Conservation (phyloP, 2,113 vertebrate species). For the Oncorhynchus kisutch region DNA sequence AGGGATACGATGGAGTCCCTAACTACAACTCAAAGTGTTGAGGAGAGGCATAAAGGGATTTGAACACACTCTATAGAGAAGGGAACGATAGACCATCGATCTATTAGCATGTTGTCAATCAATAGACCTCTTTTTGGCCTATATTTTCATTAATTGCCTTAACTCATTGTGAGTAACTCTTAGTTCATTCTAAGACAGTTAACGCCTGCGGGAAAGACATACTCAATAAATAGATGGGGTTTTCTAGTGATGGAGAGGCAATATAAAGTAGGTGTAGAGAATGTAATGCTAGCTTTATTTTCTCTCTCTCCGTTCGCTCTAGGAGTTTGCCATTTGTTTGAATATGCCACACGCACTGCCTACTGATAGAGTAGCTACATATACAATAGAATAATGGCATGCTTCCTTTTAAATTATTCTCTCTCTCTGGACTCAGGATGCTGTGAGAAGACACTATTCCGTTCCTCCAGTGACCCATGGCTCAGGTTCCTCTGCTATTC, state of each 20-base stretch:
- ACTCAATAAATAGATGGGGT: conserved; percentile 28
- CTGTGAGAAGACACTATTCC: no score
- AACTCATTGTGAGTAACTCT: conserved; percentile 50
- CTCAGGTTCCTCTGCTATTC: neutral
- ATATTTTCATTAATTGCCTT: conserved; percentile 72
- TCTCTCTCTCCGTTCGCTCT: conserved; percentile 56
- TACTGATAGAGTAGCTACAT: no score
- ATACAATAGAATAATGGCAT: no score
- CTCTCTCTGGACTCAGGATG: no score
- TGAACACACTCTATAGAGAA: neutral
- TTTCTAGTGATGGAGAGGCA: conserved; percentile 25
- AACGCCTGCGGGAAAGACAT: conserved; percentile 15
- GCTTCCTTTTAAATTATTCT: no score
- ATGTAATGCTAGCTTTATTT: conserved; percentile 80
- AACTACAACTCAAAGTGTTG: conserved; percentile 13
- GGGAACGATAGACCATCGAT: neutral
- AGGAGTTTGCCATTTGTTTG: conserved; percentile 61
- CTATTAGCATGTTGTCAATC: neutral
- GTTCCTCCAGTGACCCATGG: no score
- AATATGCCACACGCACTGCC: no score
- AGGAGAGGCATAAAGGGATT: neutral
- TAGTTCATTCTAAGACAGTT: conserved; percentile 22
- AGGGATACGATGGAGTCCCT: conserved; percentile 9
- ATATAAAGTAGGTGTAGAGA: conserved; percentile 39
- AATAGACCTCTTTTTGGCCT: neutral